Evolutionary conservation across 1,140 invertebrate genomes (phyloP).

Genomic region (Papilio polytes): DNA sequence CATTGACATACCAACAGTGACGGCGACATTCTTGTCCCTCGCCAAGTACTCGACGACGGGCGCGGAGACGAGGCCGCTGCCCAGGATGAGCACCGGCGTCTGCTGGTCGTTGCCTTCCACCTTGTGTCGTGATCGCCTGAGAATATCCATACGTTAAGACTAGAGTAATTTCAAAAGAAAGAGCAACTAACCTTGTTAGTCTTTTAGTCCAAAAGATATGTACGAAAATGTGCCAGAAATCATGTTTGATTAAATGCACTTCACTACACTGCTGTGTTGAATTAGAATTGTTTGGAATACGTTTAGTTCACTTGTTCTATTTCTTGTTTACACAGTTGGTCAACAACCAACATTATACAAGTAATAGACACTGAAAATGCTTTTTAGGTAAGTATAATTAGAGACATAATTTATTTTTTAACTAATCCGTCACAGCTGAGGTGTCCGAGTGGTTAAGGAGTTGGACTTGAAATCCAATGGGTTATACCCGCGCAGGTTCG

Average conservation of each 20-base stretch:
- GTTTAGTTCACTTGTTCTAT: not conserved
- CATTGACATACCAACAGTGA: conserved; percentile 90
- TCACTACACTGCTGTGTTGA: too few relatives aligned
- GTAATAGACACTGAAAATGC: not conserved
- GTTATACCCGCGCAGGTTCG: conserved; percentile 19
- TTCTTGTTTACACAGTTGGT: not conserved
- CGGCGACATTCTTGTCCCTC: conserved; percentile 90
- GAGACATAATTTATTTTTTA: conserved; percentile 5
- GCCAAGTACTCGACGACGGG: conserved; percentile 97
- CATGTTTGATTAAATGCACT: too few relatives aligned
- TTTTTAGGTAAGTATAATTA: not conserved
- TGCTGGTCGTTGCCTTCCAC: conserved; percentile 78
- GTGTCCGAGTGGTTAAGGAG: conserved; percentile 21
- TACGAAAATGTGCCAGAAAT: too few relatives aligned
- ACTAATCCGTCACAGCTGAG: not conserved
- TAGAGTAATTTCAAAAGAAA: too few relatives aligned
- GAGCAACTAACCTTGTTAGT: too few relatives aligned
- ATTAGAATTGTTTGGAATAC: too few relatives aligned
- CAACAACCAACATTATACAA: not conserved
- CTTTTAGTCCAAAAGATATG: too few relatives aligned
- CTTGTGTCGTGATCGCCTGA: conserved; percentile 85
- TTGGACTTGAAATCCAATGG: conserved; percentile 21
- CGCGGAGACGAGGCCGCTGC: conserved; percentile 96
- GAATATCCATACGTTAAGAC: conserved; percentile 11
- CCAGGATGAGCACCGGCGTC: conserved; percentile 93